Evolutionary conservation across 1,140 invertebrate genomes (phyloP).

Genomic region (Megalopta genalis): DNA sequence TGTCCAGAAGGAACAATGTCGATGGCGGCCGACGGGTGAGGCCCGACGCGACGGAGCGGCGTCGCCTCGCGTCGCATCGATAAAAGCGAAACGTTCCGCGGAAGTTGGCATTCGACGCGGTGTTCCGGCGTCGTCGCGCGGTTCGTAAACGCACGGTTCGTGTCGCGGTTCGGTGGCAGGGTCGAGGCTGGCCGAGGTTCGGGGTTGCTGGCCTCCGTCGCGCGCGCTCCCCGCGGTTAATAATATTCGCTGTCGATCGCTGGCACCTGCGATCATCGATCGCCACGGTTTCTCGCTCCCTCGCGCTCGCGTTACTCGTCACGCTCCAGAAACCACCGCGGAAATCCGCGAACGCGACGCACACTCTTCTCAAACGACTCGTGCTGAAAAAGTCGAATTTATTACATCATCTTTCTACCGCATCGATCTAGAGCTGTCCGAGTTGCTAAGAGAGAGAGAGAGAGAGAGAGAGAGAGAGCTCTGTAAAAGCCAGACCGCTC

Average conservation of each 20-base stretch:
- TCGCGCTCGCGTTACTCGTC: no score
- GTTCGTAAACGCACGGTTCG: conserved; percentile 18
- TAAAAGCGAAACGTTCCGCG: conserved; percentile 15
- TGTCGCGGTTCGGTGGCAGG: conserved; percentile 29
- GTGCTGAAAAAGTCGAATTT: no score
- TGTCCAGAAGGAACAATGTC: neutral
- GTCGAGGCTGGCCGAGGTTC: conserved; percentile 42
- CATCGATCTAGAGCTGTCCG: no score
- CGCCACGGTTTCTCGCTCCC: neutral
- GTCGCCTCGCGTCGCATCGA: conserved; percentile 1
- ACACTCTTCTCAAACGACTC: no score
- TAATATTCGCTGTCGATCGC: conserved; percentile 49
- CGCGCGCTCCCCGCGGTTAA: conserved; percentile 30
- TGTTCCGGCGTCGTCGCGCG: conserved; percentile 11
- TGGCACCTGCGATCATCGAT: neutral
- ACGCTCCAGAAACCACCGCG: no score
- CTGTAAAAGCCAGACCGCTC: no score
- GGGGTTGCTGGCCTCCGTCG: conserved; percentile 48
- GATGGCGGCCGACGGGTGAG: neutral
- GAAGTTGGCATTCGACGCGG: neutral
- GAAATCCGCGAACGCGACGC: no score
- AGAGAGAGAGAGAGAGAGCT: no score
- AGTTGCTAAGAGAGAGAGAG: no score
- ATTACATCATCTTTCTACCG: no score
- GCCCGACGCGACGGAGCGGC: no score